Evolutionary conservation across 1,140 invertebrate genomes (phyloP), one percentile per base, ranked within the genome.

Genomic region (Elysia chlorotica): DNA sequence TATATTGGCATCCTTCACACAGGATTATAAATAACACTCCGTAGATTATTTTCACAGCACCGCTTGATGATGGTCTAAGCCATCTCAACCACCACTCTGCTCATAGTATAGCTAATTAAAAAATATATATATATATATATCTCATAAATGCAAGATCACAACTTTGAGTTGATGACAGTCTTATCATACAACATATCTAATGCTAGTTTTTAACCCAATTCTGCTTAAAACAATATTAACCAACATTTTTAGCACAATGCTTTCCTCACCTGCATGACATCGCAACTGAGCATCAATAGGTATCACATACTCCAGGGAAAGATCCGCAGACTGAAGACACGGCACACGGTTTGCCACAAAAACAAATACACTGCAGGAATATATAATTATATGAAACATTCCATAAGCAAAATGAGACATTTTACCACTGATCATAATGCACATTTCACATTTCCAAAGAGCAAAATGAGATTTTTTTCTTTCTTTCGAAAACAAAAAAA

Each of bases 371-470:
- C 19, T 21, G 62, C 59, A 53, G 2, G 28, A 10, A 31, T 38
- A 17, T 21, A 28, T 73, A 77, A n/a, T n/a, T n/a, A n/a, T n/a
- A n/a, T n/a, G n/a, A n/a, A n/a, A n/a, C n/a, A n/a, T n/a, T n/a
- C n/a, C n/a, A n/a, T n/a, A n/a, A n/a, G n/a, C n/a, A n/a, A n/a
- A n/a, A n/a, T n/a, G n/a, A n/a, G n/a, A n/a, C n/a, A n/a, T n/a
- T n/a, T n/a, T n/a, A n/a, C n/a, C n/a, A n/a, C n/a, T 57, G 6
- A 76, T 73, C 36, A 67, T 66, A 65, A 57, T 73, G 25, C 28
- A 10, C 33, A 35, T 14, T 19, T 36, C 63, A 65, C 28, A 33
- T 19, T 36, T 36, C 25, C 63, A 33, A 31, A 65, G 31, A 48
- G 63, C 23, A 36, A 41, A 66, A 23, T 37, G 17, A 66, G 1